phyloP scores from a whole-genome alignment of 2,888 invertebrate genomes.

The Melangyna quadrimaculata region DNA sequence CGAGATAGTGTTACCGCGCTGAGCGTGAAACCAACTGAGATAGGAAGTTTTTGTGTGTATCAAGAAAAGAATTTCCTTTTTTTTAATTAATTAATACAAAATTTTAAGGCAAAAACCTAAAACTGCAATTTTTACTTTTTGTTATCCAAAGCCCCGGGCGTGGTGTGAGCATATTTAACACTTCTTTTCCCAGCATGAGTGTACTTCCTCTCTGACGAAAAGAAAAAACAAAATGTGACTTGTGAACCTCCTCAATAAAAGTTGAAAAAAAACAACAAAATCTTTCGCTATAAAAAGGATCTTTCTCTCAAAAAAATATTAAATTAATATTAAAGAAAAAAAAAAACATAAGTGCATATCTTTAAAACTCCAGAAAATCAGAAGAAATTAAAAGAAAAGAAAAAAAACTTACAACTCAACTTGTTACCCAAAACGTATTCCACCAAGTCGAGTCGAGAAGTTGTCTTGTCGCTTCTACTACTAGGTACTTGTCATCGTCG shows the following conservation, averaged over 20 bases:
- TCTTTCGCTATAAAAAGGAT: conserved; percentile 38
- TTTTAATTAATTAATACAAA: conserved; percentile 23
- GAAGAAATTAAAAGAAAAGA: conserved; percentile 19
- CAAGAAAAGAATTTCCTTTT: conserved; percentile 56
- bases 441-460: conserved; percentile 46
- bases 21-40: conserved; percentile 64
- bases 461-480: conserved; percentile 48
- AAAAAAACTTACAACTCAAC: conserved; percentile 66
- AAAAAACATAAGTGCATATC: conserved; percentile 56
- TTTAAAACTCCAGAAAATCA: conserved; percentile 49
- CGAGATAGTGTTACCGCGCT: conserved; percentile 53
- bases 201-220: conserved; percentile 29
- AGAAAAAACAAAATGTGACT: conserved; percentile 48
- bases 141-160: conserved; percentile 49
- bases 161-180: conserved; percentile 61
- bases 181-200: conserved; percentile 40
- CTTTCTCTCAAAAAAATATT: conserved; percentile 28
- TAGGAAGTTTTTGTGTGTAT: conserved; percentile 36
- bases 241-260: conserved; percentile 39
- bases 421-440: conserved; percentile 59
- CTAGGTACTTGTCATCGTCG: background rate
- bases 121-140: conserved; percentile 41
- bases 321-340: conserved; percentile 27
- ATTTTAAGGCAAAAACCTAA: conserved; percentile 7
- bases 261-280: conserved; percentile 41